Evolutionary conservation across 2,797 vertebrate genomes (phyloP).

Genomic region (Rhinophrynus dorsalis): DNA sequence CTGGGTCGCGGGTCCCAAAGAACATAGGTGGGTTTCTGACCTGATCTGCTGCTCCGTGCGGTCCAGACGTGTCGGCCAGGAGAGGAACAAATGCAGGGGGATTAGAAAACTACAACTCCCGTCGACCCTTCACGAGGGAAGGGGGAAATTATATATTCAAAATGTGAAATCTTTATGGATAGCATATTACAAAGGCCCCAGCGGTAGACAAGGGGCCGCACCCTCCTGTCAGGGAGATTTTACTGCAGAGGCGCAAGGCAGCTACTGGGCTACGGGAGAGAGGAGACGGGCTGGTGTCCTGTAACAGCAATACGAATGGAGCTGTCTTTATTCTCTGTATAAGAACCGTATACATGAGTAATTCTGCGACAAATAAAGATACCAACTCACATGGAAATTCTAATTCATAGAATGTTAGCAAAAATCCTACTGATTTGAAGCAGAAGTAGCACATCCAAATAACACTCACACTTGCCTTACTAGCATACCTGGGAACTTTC

Average conservation of each 20-base stretch:
- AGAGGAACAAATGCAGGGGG: constrained; percentile 47
- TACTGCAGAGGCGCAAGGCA: background rate
- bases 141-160: constrained; percentile 2
- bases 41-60: constrained; percentile 46
- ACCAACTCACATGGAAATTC: too few species aligned
- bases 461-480: too few species aligned
- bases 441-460: too few species aligned
- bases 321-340: too few species aligned
- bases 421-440: too few species aligned
- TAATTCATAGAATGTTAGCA: too few species aligned
- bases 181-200: background rate
- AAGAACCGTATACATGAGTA: too few species aligned
- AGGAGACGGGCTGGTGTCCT: too few species aligned
- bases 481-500: too few species aligned
- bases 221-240: background rate
- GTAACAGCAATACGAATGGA: too few species aligned
- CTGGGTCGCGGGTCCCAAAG: background rate
- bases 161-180: constrained; percentile 13
- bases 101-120: constrained; percentile 35
- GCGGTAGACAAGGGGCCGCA: background rate
- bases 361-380: too few species aligned
- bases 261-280: background rate
- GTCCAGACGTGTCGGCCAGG: constrained; percentile 49
- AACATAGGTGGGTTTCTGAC: background rate
- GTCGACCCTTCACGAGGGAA: constrained; percentile 5